Base-by-base conservation (phyloP, 2,797 vertebrate species). In the Hylomyscus alleni region DNA sequence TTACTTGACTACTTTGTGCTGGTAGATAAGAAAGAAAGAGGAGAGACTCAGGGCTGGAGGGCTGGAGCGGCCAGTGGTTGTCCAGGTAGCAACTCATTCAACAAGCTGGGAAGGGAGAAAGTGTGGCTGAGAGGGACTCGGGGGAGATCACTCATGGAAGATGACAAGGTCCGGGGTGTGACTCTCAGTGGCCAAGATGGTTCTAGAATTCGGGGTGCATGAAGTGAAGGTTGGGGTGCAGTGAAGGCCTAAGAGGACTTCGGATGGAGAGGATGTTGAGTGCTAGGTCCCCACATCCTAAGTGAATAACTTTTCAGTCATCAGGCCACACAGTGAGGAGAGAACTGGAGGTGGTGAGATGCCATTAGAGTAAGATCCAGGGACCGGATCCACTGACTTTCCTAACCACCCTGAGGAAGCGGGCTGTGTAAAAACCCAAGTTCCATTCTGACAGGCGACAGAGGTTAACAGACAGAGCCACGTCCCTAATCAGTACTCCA, bases 81-180 rank as follows among this genome's bases (percentile, higher is more conserved):
- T 76, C 56, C 20, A 24, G 75, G 54, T 47, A 56, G 47, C 31
- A n/a, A 31, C 73, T 13, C 12, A 24, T 65, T 50, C 52, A 52
- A 37, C 37, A 50, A 40, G 60, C 20, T 14, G 22, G 77, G 20
- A 77, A 37, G 7, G 24, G 77, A 73, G 52, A 60, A 24, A 14
- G 11, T 37, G 52, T 29, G 67, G 81, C 24, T 20, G 54, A 40
- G 20, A 37, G 14, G 0, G 0, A 83, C 75, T 1, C 58, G 77
- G 65, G 58, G 40, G 40, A n/a, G 14, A 34, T 9, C 12, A 3
- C 3, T 37, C 0, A 14, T 2, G 6, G 29, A 10, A 24, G 24
- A 37, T 20, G 67, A 56, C 31, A 8, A 26, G 11, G 80, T 88
- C 77, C 3, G 37, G 78, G 67, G 2, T 44, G 50, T 73, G 82